Conservation (phyloP, 2,113 vertebrate species). For the Anolis sagrei region DNA sequence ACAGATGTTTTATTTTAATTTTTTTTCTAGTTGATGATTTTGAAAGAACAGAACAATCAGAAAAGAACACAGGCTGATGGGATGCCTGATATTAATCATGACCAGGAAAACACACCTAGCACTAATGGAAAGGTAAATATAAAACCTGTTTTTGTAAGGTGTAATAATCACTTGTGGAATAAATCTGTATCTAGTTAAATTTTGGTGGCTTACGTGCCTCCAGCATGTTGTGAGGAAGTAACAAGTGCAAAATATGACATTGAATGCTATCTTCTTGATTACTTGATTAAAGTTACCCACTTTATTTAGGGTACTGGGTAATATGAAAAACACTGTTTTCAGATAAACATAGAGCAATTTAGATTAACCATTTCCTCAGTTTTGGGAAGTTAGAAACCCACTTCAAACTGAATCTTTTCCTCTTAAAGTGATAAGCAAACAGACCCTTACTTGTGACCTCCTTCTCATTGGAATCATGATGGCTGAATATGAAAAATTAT, state of each 20-base stretch:
- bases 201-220: not conserved
- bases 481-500: conserved; percentile 1
- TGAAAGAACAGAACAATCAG: conserved; percentile 92
- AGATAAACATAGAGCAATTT: not conserved
- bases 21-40: conserved; percentile 83
- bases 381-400: not conserved
- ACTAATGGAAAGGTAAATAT: conserved; percentile 91
- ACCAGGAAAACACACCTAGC: conserved; percentile 83
- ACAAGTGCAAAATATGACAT: not conserved
- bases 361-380: not conserved
- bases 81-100: conserved; percentile 84
- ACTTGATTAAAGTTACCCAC: not conserved
- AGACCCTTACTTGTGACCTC: not conserved
- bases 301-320: not conserved
- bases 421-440: not conserved
- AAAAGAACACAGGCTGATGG: conserved; percentile 87
- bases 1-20: conserved; percentile 46
- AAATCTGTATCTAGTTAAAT: not conserved
- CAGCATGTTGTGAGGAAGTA: not conserved
- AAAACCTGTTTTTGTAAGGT: not conserved
- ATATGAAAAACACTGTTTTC: not conserved
- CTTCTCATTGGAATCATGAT: not conserved
- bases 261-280: not conserved
- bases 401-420: not conserved
- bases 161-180: not conserved